These are phyloP conservation scores for Hydrotaea cyrtoneurina DNA, from an alignment of 2,888 invertebrate species.

Conservation along the genomic window DNA sequence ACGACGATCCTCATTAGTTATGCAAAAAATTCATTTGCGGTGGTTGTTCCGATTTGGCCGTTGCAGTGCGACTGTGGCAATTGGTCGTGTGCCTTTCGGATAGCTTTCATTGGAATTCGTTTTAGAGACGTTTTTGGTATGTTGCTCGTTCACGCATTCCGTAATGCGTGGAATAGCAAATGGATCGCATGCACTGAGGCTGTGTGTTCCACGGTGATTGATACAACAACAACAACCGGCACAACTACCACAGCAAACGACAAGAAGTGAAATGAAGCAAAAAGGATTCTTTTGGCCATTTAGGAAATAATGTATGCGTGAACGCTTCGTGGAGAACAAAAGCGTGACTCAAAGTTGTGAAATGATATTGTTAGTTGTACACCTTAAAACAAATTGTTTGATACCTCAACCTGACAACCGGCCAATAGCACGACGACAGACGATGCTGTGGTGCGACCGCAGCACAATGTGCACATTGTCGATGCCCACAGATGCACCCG, in stretches of 20 bases:
- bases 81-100: conserved; percentile 65
- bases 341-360: conserved; percentile 78
- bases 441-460: neutral
- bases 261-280: neutral
- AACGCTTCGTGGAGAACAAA: conserved; percentile 29
- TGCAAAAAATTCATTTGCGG: conserved; percentile 61
- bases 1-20: conserved; percentile 52
- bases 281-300: conserved; percentile 37
- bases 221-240: conserved; percentile 34
- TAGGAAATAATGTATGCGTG: conserved; percentile 55
- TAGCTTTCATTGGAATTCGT: conserved; percentile 59
- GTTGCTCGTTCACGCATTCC: conserved; percentile 65
- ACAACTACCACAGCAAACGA: too few relatives aligned
- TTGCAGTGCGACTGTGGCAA: conserved; percentile 19
- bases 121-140: conserved; percentile 63
- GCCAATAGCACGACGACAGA: conserved; percentile 24
- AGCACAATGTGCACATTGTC: neutral
- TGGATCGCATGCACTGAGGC: conserved; percentile 53
- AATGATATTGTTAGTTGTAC: conserved; percentile 76
- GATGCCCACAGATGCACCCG: neutral
- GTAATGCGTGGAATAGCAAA: conserved; percentile 63
- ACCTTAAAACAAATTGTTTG: conserved; percentile 78
- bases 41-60: conserved; percentile 23
- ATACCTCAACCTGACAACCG: conserved; percentile 72
- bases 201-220: conserved; percentile 21